phyloP scores from a whole-genome alignment of 1,140 invertebrate genomes.

The Listronotus bonariensis region DNA sequence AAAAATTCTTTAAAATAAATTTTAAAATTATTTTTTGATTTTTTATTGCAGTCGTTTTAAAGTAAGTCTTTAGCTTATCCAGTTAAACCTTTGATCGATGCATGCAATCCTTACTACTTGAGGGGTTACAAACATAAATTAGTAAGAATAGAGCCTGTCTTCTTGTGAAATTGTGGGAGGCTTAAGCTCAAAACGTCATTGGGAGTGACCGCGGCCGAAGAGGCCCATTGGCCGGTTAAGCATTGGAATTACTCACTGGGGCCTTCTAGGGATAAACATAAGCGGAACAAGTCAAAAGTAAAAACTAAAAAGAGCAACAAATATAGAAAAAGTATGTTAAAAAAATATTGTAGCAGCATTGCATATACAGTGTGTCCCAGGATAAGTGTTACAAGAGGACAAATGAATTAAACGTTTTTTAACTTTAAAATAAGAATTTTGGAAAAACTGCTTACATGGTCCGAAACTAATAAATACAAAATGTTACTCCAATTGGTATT shows the following conservation, averaged over 20 bases:
- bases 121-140: conserved; percentile 24
- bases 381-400: no score
- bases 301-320: no score
- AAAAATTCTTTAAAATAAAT: no score
- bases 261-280: conserved; percentile 17
- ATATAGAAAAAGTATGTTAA: no score
- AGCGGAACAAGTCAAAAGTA: not conserved
- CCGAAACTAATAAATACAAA: no score
- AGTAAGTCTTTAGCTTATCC: conserved; percentile 16
- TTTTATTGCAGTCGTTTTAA: not conserved
- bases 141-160: conserved; percentile 27
- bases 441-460: no score
- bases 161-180: conserved; percentile 19
- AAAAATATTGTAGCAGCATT: no score
- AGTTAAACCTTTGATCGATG: conserved; percentile 27
- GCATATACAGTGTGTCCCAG: no score
- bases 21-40: not conserved
- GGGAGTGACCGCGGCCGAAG: conserved; percentile 14
- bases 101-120: conserved; percentile 25
- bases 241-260: conserved; percentile 21
- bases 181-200: conserved; percentile 27
- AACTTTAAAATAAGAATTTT: no score
- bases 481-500: no score
- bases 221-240: conserved; percentile 13
- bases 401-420: no score